These are phyloP conservation scores for Myanophis thanlyinensis DNA, from an alignment of 2,113 vertebrate species.

Conservation along the genomic window DNA sequence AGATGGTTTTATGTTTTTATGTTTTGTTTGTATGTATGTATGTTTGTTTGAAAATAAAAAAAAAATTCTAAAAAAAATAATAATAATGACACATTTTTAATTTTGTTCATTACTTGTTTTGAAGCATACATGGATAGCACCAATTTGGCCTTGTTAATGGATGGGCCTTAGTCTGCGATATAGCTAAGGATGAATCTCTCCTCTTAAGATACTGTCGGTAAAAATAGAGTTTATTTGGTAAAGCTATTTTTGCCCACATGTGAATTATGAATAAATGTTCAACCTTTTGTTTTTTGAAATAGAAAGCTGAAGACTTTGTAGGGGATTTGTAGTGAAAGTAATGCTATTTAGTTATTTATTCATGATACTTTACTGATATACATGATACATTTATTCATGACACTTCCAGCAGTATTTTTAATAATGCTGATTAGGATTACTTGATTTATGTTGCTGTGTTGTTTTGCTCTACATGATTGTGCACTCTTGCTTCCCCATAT, in stretches of 20 bases:
- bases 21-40: too few species aligned
- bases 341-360: not conserved
- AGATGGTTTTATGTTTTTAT: too few species aligned
- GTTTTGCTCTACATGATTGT: not conserved
- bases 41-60: too few species aligned
- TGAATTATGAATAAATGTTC: not conserved
- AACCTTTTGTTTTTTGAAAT: not conserved
- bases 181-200: not conserved
- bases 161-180: not conserved
- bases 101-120: not conserved
- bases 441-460: not conserved
- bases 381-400: not conserved
- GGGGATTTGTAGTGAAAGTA: not conserved
- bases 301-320: not conserved
- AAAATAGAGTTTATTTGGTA: not conserved
- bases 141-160: not conserved
- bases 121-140: not conserved
- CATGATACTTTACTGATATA: not conserved
- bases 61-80: too few species aligned
- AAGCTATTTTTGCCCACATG: not conserved
- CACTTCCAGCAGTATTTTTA: not conserved
- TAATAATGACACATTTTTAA: not conserved
- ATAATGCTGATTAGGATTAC: not conserved
- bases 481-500: not conserved
- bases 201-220: not conserved